phyloP scores from a whole-genome alignment of 2,797 vertebrate genomes.

The Labroides dimidiatus region DNA sequence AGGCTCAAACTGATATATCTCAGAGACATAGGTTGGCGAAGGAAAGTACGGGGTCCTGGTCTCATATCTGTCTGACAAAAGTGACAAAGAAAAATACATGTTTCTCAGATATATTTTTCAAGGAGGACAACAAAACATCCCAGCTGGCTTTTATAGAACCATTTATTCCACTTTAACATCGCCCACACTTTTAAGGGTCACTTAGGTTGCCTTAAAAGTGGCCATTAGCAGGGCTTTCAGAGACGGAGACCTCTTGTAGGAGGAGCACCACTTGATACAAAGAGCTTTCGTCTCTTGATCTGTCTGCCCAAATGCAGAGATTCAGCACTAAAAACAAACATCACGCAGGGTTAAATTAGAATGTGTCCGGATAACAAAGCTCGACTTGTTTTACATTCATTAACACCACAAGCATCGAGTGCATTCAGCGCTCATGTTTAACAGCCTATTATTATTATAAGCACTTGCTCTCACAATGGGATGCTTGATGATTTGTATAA shows the following conservation, averaged over 20 bases:
- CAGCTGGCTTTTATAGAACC: slow-evolving; percentile 74
- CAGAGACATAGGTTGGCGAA: slow-evolving; percentile 49
- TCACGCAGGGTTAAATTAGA: slow-evolving; percentile 64
- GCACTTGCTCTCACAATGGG: slow-evolving; percentile 12
- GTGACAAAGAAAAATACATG: slow-evolving; percentile 70
- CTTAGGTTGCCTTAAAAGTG: slow-evolving; percentile 68
- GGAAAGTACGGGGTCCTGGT: slow-evolving; percentile 53
- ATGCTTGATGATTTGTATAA: slow-evolving; percentile 12
- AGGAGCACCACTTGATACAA: slow-evolving; percentile 57
- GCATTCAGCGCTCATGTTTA: slow-evolving; percentile 16
- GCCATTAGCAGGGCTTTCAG: slow-evolving; percentile 74
- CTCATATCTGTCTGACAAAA: slow-evolving; percentile 62
- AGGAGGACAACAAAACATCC: slow-evolving; percentile 71
- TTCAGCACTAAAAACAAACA: slow-evolving; percentile 63
- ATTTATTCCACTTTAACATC: slow-evolving; percentile 80
- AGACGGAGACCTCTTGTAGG: slow-evolving; percentile 54
- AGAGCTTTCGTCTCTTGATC: slow-evolving; percentile 52
- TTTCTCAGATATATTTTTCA: slow-evolving; percentile 59
- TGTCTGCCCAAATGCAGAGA: slow-evolving; percentile 41
- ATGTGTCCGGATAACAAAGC: slow-evolving; percentile 55
- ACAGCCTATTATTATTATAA: slow-evolving; percentile 37
- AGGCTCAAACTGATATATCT: slow-evolving; percentile 66
- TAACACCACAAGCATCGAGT: slow-evolving; percentile 41
- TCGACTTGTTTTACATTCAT: slow-evolving; percentile 57
- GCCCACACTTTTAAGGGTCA: slow-evolving; percentile 75